Evolutionary conservation across 2,888 invertebrate species (phyloP).

Genomic region (Branchellion lobata): DNA sequence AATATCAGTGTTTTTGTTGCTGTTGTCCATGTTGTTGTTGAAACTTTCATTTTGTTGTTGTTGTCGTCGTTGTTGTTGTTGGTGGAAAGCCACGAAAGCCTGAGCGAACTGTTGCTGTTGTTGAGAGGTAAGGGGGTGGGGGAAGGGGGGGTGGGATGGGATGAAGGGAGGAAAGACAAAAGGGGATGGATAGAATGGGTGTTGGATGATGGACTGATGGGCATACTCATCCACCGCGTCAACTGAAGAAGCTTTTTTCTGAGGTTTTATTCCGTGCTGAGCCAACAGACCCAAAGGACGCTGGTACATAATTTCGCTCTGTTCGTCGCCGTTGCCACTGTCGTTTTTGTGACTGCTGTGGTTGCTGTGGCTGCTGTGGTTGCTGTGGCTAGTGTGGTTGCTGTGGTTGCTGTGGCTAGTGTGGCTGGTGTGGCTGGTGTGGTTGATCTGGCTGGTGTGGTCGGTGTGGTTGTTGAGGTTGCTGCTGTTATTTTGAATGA

Average conservation of each 20-base stretch:
- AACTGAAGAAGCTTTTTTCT: background rate
- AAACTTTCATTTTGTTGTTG: no score
- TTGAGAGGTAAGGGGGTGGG: background rate
- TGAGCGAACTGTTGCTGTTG: background rate
- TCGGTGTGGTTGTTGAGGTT: constrained; percentile 5
- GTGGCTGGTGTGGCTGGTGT: background rate
- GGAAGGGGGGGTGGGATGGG: constrained; percentile 6
- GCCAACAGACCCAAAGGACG: constrained; percentile 52
- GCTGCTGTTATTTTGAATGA: no score
- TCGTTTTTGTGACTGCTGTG: constrained; percentile 54
- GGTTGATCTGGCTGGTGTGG: background rate
- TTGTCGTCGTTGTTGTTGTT: background rate
- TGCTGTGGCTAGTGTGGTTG: background rate
- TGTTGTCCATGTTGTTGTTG: no score
- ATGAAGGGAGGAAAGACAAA: constrained; percentile 39
- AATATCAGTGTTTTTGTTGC: background rate
- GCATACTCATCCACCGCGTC: background rate
- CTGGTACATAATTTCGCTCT: constrained; percentile 52
- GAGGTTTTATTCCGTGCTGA: constrained; percentile 46
- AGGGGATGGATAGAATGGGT: constrained; percentile 22
- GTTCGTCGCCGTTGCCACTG: constrained; percentile 19
- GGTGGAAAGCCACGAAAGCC: background rate
- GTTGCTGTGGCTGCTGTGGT: constrained; percentile 44
- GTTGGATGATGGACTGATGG: background rate
- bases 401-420: constrained; percentile 2